phyloP scores from a whole-genome alignment of 2,113 vertebrate species.

The Gymnobelideus leadbeateri region DNA sequence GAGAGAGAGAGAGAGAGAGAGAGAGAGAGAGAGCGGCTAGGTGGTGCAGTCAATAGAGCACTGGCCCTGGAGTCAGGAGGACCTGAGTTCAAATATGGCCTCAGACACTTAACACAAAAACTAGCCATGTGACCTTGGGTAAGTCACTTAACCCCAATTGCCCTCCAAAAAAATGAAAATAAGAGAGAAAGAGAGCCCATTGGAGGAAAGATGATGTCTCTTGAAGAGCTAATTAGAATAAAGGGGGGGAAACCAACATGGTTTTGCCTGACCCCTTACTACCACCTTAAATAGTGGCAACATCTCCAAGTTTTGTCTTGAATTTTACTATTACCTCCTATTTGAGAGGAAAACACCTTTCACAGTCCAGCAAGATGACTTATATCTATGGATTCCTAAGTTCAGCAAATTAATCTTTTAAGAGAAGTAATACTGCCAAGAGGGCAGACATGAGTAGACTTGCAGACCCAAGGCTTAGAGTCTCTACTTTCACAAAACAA shows the following conservation, averaged over 20 bases:
- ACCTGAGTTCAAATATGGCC: no score
- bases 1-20: no score
- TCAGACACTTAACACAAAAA: no score
- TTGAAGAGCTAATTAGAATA: not conserved
- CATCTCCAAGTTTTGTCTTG: not conserved
- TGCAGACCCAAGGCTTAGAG: not conserved
- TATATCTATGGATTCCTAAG: not conserved
- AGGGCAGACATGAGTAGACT: not conserved
- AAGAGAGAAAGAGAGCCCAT: not conserved
- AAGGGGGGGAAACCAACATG: not conserved
- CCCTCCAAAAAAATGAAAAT: not conserved
- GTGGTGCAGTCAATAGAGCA: no score
- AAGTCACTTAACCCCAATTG: no score
- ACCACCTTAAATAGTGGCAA: not conserved
- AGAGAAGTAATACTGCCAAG: not conserved
- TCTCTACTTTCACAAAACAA: not conserved
- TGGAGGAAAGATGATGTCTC: not conserved
- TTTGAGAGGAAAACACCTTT: not conserved
- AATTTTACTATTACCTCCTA: not conserved
- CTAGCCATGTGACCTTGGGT: no score
- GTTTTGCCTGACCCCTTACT: not conserved
- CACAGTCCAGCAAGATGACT: not conserved
- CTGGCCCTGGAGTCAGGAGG: no score
- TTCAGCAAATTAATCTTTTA: not conserved
- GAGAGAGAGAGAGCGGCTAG: no score